These are phyloP conservation scores for Pongo pygmaeus DNA, from an alignment of 2,113 vertebrate species.

Conservation along the genomic window DNA sequence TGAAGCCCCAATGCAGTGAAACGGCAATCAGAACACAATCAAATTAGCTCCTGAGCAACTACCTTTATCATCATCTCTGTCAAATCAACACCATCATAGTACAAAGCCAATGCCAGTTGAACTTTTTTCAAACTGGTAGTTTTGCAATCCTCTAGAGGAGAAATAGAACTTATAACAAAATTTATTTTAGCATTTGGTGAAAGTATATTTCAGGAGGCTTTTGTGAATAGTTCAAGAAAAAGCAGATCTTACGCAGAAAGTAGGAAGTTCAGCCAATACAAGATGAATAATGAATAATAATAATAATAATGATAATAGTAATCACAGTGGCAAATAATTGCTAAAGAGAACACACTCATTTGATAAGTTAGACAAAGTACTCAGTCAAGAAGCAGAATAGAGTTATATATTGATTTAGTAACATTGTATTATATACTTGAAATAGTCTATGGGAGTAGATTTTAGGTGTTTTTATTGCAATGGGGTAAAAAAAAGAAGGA, in stretches of 20 bases:
- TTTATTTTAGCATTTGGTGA: neutral
- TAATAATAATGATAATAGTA: neutral
- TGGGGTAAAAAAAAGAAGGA: neutral
- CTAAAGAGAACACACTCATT: neutral
- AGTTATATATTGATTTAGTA: neutral
- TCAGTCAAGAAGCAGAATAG: neutral
- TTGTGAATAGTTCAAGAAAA: neutral
- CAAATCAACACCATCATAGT: neutral
- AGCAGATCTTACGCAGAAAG: neutral
- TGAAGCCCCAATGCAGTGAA: neutral
- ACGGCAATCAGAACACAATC: neutral
- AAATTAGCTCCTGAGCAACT: no score
- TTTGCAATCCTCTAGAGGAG: neutral
- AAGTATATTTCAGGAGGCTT: neutral
- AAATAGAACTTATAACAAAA: neutral
- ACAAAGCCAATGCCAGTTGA: neutral
- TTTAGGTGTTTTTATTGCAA: neutral
- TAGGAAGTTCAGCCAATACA: neutral
- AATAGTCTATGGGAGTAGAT: neutral
- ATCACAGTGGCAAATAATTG: neutral
- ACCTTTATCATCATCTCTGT: neutral
- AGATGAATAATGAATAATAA: neutral
- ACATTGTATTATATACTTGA: neutral
- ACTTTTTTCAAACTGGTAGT: neutral
- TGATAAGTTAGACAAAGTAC: neutral